Conservation (phyloP, 2,113 vertebrate species). For the Irena cyanogastra region DNA sequence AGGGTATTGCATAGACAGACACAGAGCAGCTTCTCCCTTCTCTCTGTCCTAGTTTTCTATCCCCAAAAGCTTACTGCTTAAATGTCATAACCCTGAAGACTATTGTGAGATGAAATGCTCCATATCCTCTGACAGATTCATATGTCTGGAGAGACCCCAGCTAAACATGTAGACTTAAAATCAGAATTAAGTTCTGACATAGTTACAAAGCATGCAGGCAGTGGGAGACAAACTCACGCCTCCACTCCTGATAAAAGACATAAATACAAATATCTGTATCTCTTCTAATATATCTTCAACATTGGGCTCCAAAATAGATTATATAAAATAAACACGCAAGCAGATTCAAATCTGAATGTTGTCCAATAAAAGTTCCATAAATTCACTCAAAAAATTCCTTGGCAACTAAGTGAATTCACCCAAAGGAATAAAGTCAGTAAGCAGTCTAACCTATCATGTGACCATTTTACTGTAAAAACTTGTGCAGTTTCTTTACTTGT, state of each 20-base stretch:
- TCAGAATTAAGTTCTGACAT: slow-evolving; percentile 12
- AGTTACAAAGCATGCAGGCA: background rate
- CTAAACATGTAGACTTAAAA: background rate
- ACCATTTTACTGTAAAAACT: background rate
- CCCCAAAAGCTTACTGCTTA: background rate
- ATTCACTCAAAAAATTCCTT: slow-evolving; percentile 37
- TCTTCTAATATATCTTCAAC: background rate
- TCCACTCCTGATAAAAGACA: background rate
- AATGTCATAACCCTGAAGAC: background rate
- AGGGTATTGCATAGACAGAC: background rate
- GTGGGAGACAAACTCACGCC: background rate
- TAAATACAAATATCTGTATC: background rate
- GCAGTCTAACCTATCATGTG: background rate
- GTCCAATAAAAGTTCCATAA: slow-evolving; percentile 30
- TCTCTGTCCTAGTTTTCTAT: background rate
- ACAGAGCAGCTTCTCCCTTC: background rate
- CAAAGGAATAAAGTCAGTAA: background rate
- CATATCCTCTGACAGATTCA: background rate
- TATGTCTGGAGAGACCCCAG: background rate
- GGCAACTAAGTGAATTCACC: background rate
- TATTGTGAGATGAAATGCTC: background rate
- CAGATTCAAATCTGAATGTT: slow-evolving; percentile 1
- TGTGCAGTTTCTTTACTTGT: background rate
- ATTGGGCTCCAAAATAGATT: background rate
- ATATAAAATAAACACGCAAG: slow-evolving; percentile 31